phyloP scores from a whole-genome alignment of 2,888 invertebrate genomes.

The Phyllotreta striolata region DNA sequence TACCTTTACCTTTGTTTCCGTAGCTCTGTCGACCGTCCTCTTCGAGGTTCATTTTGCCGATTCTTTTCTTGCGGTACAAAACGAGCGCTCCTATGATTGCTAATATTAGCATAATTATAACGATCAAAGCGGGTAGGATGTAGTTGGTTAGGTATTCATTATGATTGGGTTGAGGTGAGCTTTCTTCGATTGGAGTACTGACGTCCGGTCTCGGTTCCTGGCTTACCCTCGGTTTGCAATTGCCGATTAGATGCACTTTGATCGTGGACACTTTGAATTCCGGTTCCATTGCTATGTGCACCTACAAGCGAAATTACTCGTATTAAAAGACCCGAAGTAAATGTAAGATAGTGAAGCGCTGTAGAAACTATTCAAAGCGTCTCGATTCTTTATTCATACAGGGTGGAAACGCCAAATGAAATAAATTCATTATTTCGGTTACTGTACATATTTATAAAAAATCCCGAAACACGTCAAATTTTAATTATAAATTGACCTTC shows the following conservation, averaged over 20 bases:
- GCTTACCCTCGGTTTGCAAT: constrained; percentile 62
- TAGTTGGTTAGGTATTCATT: constrained; percentile 82
- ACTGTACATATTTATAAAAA: too few relatives aligned
- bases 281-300: constrained; percentile 73
- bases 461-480: too few relatives aligned
- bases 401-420: too few relatives aligned
- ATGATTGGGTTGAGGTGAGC: constrained; percentile 60
- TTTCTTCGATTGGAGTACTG: constrained; percentile 48
- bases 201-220: constrained; percentile 47
- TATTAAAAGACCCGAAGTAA: too few relatives aligned
- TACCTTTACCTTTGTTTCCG: constrained; percentile 70
- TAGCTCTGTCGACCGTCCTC: constrained; percentile 86
- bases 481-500: too few relatives aligned
- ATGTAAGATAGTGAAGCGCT: too few relatives aligned
- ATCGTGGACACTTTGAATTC: constrained; percentile 76
- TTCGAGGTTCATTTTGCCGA: constrained; percentile 84
- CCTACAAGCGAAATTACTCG: constrained; percentile 53
- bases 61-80: constrained; percentile 82
- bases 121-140: constrained; percentile 87
- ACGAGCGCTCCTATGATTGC: constrained; percentile 89
- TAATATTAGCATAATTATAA: constrained; percentile 85
- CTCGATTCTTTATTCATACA: too few relatives aligned
- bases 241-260: constrained; percentile 67
- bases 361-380: too few relatives aligned
- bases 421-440: too few relatives aligned